Conservation (phyloP, 2,113 vertebrate genomes). For the Indicator maculatus region DNA sequence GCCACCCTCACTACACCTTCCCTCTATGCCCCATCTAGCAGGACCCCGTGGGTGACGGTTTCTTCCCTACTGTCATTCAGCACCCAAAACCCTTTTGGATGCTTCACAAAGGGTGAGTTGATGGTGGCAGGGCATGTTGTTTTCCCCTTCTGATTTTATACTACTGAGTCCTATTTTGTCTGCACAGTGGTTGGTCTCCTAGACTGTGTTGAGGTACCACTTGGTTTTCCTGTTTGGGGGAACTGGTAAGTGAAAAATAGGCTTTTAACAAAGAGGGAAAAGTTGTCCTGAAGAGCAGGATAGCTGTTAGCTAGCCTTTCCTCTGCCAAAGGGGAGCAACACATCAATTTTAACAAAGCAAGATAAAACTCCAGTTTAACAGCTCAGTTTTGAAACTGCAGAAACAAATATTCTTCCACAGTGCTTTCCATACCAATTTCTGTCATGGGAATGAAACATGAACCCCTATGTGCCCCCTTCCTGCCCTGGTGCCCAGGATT, state of each 20-base stretch:
- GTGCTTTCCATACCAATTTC: neutral
- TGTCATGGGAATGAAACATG: neutral
- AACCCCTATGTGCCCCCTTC: neutral
- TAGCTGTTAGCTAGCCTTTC: neutral
- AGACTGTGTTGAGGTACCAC: neutral
- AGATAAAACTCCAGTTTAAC: neutral
- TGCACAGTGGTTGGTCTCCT: neutral
- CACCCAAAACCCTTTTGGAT: neutral
- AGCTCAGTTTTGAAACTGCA: neutral
- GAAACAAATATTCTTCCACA: neutral
- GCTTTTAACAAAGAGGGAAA: neutral
- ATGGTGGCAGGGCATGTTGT: rapidly evolving
- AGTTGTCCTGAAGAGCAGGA: neutral
- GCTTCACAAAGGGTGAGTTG: rapidly evolving
- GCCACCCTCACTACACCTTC: neutral
- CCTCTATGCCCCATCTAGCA: neutral
- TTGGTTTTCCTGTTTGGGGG: neutral
- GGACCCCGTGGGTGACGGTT: neutral
- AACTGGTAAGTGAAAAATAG: neutral
- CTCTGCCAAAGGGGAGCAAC: neutral
- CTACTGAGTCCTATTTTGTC: neutral
- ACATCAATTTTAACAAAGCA: neutral
- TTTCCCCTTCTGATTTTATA: neutral
- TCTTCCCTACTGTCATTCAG: neutral
- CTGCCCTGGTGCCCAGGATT: neutral